Base-by-base conservation (phyloP, 2,888 invertebrate species). In the Hemistola chrysoprasaria region DNA sequence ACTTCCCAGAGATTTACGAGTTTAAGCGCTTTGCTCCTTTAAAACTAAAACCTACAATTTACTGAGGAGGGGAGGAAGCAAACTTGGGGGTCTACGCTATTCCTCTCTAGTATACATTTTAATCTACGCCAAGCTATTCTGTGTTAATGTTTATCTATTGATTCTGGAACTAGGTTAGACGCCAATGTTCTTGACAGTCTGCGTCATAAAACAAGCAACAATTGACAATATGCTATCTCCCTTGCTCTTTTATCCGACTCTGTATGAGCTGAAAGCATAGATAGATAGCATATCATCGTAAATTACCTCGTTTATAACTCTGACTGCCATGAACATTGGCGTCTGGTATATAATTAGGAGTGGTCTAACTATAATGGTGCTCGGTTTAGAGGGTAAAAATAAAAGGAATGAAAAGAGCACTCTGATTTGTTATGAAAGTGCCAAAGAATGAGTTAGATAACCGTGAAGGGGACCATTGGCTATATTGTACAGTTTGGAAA, bases 61-160 rank as follows among this genome's bases (percentile, higher is more conserved):
- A 63, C 62, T 67, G 68, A 65, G 59, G 43, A 60, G 54, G 68
- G 66, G 61, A 65, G 65, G 69, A 76, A 76, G 76, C 72, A 65
- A 64, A 65, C 39, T 44, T 44, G 72, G 78, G 78, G 62, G 62
- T 74, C 78, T 81, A 83, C 69, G 77, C 78, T 79, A 78, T 41
- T 42, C 36, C 36, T 71, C 60, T 74, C 67, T 77, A 67, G 65
- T n/a, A 66, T 73, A 78, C 74, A 66, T 61, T 45, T 57, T 62
- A 64, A 61, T 69, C 80, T 85, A 85, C 74, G 76, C 75, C 78
- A 85, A 84, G 82, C 84, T 79, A 80, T 67, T 76, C 71, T 72
- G 67, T 61, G 64, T 63, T 26, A 6, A 42, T 31, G 24, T 38
- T 53, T 57, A 57, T 51, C 69, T 66, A 67, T 64, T 58, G 41